Conservation (phyloP, 2,113 vertebrate species). For the Oreochromis spilurus region DNA sequence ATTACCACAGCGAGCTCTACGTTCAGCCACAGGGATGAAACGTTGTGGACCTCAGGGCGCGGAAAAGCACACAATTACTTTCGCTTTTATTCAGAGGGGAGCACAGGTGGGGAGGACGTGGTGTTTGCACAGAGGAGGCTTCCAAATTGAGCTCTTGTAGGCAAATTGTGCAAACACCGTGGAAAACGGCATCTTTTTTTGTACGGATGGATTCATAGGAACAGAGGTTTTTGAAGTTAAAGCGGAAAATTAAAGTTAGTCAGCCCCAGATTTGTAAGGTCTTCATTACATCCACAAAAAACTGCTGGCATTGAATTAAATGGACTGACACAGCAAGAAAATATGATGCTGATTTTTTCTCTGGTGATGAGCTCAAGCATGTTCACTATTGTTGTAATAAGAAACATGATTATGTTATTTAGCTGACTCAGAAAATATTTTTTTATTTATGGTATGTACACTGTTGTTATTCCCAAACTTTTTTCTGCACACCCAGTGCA, state of each 20-base stretch:
- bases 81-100: conserved; percentile 34
- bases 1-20: conserved; percentile 53
- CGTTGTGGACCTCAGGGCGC: conserved; percentile 29
- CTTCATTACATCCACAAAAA: neutral
- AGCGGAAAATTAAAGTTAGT: neutral
- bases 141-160: neutral
- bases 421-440: neutral
- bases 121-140: conserved; percentile 6
- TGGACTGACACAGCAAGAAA: neutral
- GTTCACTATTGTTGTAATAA: neutral
- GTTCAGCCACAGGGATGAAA: conserved; percentile 33
- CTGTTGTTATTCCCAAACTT: neutral
- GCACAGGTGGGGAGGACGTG: neutral
- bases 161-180: neutral
- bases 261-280: neutral
- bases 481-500: neutral
- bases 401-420: neutral
- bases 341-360: neutral
- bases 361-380: neutral
- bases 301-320: neutral
- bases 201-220: neutral
- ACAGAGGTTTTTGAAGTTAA: neutral
- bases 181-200: neutral
- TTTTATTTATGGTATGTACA: neutral
- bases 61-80: conserved; percentile 51